Evolutionary conservation across 1,140 invertebrate species (phyloP), one percentile per base, ranked within the genome.

Genomic region (Pentalonia nigronervosa): DNA sequence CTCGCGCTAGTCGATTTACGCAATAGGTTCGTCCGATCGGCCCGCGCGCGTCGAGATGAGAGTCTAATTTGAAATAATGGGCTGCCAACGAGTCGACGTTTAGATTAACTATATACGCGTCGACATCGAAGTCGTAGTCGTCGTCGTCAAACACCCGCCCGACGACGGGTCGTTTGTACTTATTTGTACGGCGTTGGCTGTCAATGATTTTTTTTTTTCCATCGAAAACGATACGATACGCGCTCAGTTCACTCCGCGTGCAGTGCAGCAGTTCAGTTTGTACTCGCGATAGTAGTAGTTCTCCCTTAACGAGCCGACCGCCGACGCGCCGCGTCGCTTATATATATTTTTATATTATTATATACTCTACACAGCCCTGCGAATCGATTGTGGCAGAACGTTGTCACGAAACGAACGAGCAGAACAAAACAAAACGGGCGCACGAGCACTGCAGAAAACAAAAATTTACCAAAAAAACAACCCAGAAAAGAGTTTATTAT

Each of bases 51-150:
- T 36, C n/a, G 50, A 45, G 9, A 50, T 23, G 60, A 67, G 53
- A 47, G 41, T 47, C 90, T 92, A 92, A 92, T 92, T 92, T 83
- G 76, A 83, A 83, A 92, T 83, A 83, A 92, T 83, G 91, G 76
- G 45, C n/a, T 92, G 60, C 90, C 45, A 67, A 50, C 60, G 45
- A 91, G 47, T 36, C n/a, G 91, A 92, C 91, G 76, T 92, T 83
- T 83, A 83, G 67, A 92, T 92, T 92, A 92, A 92, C 67, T 50
- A 30, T 76, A 30, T 76, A 83, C 67, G 47, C 76, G 91, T 34
- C n/a, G 67, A n/a, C 30, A 45, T 81, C 90, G 41, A 41, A 1
- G 41, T 41, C 41, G 41, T n/a, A n/a, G n/a, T 50, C 90, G n/a
- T 88, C 87, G 87, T 76, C 60, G 34, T 67, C 67, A 48, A 90